phyloP scores from a whole-genome alignment of 2,113 vertebrate genomes.

The Zootoca vivipara region DNA sequence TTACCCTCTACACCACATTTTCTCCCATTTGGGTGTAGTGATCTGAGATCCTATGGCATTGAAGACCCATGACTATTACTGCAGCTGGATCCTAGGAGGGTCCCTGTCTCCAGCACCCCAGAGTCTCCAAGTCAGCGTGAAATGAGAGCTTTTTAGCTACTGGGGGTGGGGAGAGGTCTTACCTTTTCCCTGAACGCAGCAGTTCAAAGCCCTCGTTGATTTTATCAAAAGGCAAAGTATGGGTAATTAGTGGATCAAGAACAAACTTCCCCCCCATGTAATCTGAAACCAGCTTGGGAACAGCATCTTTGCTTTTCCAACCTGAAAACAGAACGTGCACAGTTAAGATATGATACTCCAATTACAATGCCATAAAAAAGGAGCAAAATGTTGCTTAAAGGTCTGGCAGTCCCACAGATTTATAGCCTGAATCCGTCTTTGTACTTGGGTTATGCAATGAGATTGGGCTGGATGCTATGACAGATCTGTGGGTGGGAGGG shows the following conservation, averaged over 20 bases:
- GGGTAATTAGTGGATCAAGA: conserved; percentile 84
- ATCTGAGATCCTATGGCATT: too few species aligned
- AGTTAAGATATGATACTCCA: conserved; percentile 75
- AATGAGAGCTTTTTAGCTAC: too few species aligned
- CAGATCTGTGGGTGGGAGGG: background rate
- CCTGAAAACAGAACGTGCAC: conserved; percentile 30
- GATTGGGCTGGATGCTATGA: background rate
- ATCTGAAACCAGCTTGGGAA: conserved; percentile 84
- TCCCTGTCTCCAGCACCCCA: too few species aligned
- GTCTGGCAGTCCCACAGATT: background rate
- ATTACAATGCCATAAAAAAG: conserved; percentile 5
- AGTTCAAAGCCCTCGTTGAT: conserved; percentile 85
- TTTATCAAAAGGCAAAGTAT: conserved; percentile 80
- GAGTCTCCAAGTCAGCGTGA: too few species aligned
- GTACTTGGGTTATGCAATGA: background rate
- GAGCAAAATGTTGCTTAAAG: background rate
- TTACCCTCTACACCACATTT: background rate
- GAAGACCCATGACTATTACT: too few species aligned
- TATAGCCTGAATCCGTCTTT: background rate
- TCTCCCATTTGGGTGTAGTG: background rate
- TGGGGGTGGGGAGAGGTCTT: background rate
- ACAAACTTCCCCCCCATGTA: conserved; percentile 87
- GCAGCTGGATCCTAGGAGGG: too few species aligned
- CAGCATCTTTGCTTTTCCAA: conserved; percentile 52
- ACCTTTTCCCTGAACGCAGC: conserved; percentile 72